Evolutionary conservation across 30 jellyfish, hydroid and myxozoan genomes (phyloP).

Genomic region (Nemopilema nomurai): DNA sequence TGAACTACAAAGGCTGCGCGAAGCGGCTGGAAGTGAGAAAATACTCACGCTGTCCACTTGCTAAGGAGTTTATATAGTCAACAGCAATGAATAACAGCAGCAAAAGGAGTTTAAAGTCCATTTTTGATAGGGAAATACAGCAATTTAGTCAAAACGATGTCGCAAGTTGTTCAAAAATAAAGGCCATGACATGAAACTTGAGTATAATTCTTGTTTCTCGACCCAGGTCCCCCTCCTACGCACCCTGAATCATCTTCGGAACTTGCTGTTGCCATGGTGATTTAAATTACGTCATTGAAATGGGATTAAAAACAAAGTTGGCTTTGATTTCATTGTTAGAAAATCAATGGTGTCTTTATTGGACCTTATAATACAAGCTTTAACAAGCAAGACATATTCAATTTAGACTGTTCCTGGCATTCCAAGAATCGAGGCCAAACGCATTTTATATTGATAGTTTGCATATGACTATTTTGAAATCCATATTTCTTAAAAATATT

Average conservation of each 20-base stretch:
- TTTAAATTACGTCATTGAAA: not conserved
- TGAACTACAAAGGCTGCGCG: not conserved
- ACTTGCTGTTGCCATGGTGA: not conserved
- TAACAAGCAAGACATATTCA: too few relatives aligned
- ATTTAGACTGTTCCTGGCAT: too few relatives aligned
- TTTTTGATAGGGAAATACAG: too few relatives aligned
- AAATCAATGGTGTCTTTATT: too few relatives aligned
- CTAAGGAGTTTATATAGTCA: constrained; percentile 6
- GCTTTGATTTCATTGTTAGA: not conserved
- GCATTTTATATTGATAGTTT: too few relatives aligned
- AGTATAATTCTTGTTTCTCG: not conserved
- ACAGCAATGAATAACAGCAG: not conserved
- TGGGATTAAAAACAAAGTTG: not conserved
- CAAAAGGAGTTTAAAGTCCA: not conserved
- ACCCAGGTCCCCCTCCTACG: not conserved
- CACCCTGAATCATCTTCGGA: not conserved
- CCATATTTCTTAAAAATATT: too few relatives aligned
- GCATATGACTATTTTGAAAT: too few relatives aligned
- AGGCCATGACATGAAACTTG: too few relatives aligned
- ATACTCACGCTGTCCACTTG: constrained; percentile 47
- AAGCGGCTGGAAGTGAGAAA: not conserved
- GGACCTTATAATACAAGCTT: too few relatives aligned
- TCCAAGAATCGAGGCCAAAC: too few relatives aligned
- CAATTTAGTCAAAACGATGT: too few relatives aligned
- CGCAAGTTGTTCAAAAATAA: too few relatives aligned